Evolutionary conservation across 2,113 vertebrate genomes (phyloP).

Genomic region (Vidua chalybeata): DNA sequence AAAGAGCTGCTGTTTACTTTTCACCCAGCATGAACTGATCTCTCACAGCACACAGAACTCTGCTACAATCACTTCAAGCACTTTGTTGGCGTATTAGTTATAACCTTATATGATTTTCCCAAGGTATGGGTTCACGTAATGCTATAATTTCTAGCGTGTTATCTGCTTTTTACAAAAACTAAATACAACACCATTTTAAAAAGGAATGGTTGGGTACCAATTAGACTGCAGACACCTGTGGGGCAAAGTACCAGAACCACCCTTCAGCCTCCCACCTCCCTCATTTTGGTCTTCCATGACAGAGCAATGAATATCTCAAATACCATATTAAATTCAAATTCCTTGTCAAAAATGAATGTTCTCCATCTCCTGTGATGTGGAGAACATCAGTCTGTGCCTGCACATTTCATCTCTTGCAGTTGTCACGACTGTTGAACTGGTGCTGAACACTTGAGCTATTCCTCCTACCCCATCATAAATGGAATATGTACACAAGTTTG

Average conservation of each 20-base stretch:
- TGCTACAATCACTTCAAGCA: background rate
- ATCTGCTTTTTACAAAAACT: background rate
- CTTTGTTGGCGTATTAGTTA: background rate
- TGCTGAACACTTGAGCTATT: background rate
- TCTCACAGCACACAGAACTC: background rate
- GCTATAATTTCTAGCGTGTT: background rate
- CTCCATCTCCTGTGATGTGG: background rate
- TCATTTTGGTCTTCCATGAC: background rate
- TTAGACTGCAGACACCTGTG: background rate
- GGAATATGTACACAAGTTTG: background rate
- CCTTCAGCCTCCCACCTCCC: background rate
- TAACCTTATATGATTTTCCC: background rate
- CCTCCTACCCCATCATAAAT: background rate
- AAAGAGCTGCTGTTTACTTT: background rate
- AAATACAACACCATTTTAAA: background rate
- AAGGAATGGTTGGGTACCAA: background rate
- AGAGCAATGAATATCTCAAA: background rate
- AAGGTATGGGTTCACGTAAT: rapidly evolving
- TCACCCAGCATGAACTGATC: background rate
- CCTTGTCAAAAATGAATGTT: background rate
- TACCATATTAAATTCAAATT: background rate
- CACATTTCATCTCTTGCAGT: background rate
- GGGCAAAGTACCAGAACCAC: background rate
- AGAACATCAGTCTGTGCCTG: background rate
- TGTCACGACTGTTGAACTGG: background rate